Percentiles rank a stretch among this genome's conserved stretches.
phyloP scores from a whole-genome alignment of 2,797 vertebrate genomes.

The Galagoides demidoff region DNA sequence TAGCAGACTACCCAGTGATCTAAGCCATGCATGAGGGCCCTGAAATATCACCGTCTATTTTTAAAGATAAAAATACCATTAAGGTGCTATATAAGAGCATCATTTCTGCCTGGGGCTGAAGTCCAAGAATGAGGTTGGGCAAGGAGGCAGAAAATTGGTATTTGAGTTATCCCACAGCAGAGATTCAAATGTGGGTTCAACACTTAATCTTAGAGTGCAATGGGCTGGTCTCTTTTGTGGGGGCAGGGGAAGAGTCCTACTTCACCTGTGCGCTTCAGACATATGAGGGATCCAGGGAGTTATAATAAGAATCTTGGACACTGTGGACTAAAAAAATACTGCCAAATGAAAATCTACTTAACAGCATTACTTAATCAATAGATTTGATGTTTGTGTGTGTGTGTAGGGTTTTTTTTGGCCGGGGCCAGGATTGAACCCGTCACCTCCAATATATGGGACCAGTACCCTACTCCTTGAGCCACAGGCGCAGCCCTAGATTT shows the following conservation, averaged over 20 bases:
- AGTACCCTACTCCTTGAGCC: too few species aligned
- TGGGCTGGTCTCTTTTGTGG: not conserved
- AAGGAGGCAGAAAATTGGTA: not conserved
- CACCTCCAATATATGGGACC: too few species aligned
- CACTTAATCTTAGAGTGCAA: not conserved
- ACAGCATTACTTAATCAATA: not conserved
- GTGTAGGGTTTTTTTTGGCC: too few species aligned
- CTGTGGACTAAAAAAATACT: not conserved
- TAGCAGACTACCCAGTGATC: not conserved
- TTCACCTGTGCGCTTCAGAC: not conserved
- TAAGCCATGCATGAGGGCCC: not conserved
- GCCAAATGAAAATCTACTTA: not conserved
- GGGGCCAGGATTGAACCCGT: too few species aligned
- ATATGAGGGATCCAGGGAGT: not conserved
- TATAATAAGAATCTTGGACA: not conserved
- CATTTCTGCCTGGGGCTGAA: not conserved
- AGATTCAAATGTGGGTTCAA: not conserved
- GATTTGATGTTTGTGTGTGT: too few species aligned
- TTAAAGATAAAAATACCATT: not conserved
- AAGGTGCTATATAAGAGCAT: not conserved
- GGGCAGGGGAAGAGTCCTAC: not conserved
- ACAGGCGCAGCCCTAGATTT: too few species aligned
- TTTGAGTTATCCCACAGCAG: not conserved
- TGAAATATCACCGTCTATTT: not conserved
- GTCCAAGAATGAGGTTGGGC: not conserved